Percentiles rank a stretch among this genome's conserved stretches.
Conservation (phyloP, 2,888 invertebrate genomes). For the Calliscelio sp. region DNA sequence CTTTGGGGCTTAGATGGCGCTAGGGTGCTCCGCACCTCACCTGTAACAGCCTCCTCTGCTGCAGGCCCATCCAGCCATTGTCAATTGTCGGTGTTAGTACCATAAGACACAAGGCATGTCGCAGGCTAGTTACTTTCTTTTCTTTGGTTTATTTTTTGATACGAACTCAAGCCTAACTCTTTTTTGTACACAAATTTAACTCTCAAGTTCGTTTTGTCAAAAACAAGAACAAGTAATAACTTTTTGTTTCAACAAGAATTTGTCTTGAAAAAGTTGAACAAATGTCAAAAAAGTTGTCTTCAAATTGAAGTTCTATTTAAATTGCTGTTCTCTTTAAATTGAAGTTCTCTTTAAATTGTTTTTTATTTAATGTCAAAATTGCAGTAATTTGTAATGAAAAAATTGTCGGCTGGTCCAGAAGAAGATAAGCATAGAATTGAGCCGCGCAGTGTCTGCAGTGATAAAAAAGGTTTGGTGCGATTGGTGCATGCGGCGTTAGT, state of each 20-base stretch:
- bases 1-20: slow-evolving; percentile 94
- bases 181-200: neutral
- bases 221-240: too few species aligned
- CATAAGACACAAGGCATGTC: slow-evolving; percentile 85
- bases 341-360: too few species aligned
- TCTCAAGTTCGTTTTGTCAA: too few species aligned
- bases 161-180: slow-evolving; percentile 64
- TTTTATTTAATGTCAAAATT: too few species aligned
- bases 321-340: too few species aligned
- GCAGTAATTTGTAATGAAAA: too few species aligned
- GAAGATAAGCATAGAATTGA: slow-evolving; percentile 44
- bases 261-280: too few species aligned
- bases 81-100: slow-evolving; percentile 85
- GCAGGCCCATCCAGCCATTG: slow-evolving; percentile 85
- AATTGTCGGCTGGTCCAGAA: too few species aligned
- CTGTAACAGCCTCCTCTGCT: slow-evolving; percentile 87
- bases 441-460: slow-evolving; percentile 33
- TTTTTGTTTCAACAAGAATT: neutral
- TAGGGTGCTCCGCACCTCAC: slow-evolving; percentile 93
- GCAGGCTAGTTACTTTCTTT: slow-evolving; percentile 83
- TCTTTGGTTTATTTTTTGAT: slow-evolving; percentile 65
- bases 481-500: slow-evolving; percentile 84
- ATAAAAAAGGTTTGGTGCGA: slow-evolving; percentile 42
- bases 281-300: too few species aligned
- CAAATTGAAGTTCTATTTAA: too few species aligned